These are phyloP conservation scores for Hemichromis elongatus DNA, from an alignment of 2,113 vertebrate genomes.

Conservation along the genomic window DNA sequence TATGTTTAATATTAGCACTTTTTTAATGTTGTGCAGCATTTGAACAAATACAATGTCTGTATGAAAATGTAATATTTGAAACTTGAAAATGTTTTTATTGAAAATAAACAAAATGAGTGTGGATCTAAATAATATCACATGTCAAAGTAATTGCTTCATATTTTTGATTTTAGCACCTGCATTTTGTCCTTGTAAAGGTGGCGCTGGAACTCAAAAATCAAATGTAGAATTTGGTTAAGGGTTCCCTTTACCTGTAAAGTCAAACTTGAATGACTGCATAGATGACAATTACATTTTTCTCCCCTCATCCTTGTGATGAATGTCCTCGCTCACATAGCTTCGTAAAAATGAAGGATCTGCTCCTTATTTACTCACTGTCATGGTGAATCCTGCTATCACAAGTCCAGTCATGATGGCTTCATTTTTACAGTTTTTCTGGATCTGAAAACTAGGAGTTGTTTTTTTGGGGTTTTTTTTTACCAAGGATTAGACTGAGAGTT, in stretches of 20 bases:
- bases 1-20: background rate
- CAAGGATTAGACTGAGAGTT: background rate
- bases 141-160: background rate
- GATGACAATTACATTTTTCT: background rate
- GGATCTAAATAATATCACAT: background rate
- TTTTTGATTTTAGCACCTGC: accelerated
- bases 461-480: too few relatives aligned
- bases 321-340: accelerated
- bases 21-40: background rate
- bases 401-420: background rate
- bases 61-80: background rate
- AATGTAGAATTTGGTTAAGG: accelerated
- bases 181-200: background rate
- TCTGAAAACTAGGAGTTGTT: background rate
- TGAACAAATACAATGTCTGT: too few relatives aligned
- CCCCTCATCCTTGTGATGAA: background rate
- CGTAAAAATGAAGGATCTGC: background rate
- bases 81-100: background rate
- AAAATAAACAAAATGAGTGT: background rate
- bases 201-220: accelerated
- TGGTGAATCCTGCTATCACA: background rate
- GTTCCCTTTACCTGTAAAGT: background rate
- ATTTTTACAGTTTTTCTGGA: background rate
- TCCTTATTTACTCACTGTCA: background rate
- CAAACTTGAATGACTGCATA: background rate